Evolutionary conservation across 2,113 vertebrate genomes (phyloP).

Genomic region (Lathamus discolor): DNA sequence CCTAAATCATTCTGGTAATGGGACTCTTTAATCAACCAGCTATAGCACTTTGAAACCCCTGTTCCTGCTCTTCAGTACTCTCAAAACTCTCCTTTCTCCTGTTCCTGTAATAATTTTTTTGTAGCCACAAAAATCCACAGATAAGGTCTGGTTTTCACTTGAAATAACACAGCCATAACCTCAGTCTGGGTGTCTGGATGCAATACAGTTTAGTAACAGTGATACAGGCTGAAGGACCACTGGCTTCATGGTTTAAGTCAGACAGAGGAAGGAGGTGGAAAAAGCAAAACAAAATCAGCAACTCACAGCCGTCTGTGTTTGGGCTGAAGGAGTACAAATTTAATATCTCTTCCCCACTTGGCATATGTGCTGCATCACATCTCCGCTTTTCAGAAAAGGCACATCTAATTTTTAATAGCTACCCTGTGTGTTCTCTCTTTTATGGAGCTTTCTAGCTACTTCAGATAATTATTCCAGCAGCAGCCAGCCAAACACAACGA

Average conservation of each 20-base stretch:
- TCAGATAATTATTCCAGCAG: not conserved
- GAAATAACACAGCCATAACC: not conserved
- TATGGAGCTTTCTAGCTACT: not conserved
- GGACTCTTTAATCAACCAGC: not conserved
- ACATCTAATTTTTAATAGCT: conserved; percentile 5
- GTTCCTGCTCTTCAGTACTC: not conserved
- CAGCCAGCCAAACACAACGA: not conserved
- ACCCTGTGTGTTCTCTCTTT: not conserved
- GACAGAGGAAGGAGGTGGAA: not conserved
- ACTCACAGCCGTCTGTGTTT: not conserved
- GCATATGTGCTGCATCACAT: not conserved
- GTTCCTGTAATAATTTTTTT: not conserved
- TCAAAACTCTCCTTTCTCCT: not conserved
- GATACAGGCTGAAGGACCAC: not conserved
- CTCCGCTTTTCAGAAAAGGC: conserved; percentile 15
- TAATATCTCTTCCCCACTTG: not conserved
- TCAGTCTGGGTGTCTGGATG: not conserved
- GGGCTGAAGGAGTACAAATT: not conserved
- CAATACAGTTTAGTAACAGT: not conserved
- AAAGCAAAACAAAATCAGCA: not conserved
- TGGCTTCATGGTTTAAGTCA: not conserved
- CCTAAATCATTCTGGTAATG: not conserved
- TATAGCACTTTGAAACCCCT: not conserved
- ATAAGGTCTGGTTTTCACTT: not conserved
- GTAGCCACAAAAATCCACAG: not conserved